Evolutionary conservation across 2,797 vertebrate species (phyloP), one percentile per base, ranked within the genome.

Genomic region (Calcarius lapponicus): DNA sequence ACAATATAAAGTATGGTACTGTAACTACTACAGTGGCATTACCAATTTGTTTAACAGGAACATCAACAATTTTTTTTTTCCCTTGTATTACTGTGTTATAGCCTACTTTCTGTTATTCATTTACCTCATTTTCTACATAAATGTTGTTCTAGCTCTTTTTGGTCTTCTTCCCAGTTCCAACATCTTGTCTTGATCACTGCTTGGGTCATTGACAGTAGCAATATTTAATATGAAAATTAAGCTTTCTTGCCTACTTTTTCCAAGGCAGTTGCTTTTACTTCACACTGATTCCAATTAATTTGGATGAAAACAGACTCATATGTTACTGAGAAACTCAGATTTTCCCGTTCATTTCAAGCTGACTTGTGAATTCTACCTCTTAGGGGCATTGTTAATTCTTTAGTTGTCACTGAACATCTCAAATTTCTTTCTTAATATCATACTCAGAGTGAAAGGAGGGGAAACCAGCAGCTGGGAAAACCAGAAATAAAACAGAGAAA

Each of bases 171-270:
- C 47, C 61, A 75, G 28, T 82, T 93, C 66, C 34, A 83, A n/a
- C 17, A 74, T 51, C 51, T 47, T 70, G 50, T 65, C 79, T 85
- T 53, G 60, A 65, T 82, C 69, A n/a, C 42, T 86, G 18, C 54
- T 74, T 90, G 50, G 69, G 50, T 36, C 79, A 61, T 0, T 78
- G 75, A 65, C 61, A 83, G 54, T 21, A 69, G 47, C n/a, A 81
- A 79, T 92, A 90, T 78, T 81, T 92, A 70, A 78, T 50, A 78
- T 6, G 25, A 88, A 91, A 86, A 90, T 67, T 65, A 94, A 79
- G 7, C 1, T 0, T 32, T 87, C 25, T 57, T 24, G 13, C 56
- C n/a, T 50, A 17, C 45, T 88, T 74, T 16, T 91, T 95, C 43
- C 81, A 85, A 76, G 32, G 31, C 66, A 79, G 66, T 48, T 75